Evolutionary conservation across 2,888 invertebrate species (phyloP), one percentile per base, ranked within the genome.

Genomic region (Dryocosmus kuriphilus): DNA sequence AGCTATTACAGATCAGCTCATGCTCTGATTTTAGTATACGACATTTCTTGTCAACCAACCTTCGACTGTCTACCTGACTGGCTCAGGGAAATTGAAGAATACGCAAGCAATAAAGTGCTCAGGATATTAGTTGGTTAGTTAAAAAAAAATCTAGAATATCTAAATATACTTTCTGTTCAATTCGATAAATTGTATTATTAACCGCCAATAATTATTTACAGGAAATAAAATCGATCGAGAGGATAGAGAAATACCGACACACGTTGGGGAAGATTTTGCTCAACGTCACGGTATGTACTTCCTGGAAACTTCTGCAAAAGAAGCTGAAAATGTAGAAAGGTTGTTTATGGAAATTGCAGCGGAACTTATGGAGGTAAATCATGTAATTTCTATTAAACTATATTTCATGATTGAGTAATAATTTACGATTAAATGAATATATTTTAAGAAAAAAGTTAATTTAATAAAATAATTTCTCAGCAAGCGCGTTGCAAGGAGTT

Each of bases 221-320:
- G 97, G 98, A 86, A 99, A 99, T 92, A 99, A 99, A 94, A 98
- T 98, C 88, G 99, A 99, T 92, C 94, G 98, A 86, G 98, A 98
- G 90, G 98, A 98, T 91, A 94, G 98, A 84, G 99, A 99, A 93
- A 97, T 98, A 88, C 99, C 99, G 1, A 95, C 96, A 38, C 96
- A 97, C 89, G 97, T 99, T 67, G 99, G 98, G 1, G 97, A 97
- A 92, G 97, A 98, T 91, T 99, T 99, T 93, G 97, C 99, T 27
- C 97, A 97, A 89, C 94, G 97, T 85, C 97, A 99, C 89, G 97
- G 97, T 87, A 99, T 99, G 98, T 98, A 98, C 92, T 99, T 98
- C 92, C 93, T 99, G 85, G 99, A 99, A 93, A 99, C 99, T 0
- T 99, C 99, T 0, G 99, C 99, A 0, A 98, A 99, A 91, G 98